Evolutionary conservation across 2,797 vertebrate genomes (phyloP).

Genomic region (Bradypus variegatus): DNA sequence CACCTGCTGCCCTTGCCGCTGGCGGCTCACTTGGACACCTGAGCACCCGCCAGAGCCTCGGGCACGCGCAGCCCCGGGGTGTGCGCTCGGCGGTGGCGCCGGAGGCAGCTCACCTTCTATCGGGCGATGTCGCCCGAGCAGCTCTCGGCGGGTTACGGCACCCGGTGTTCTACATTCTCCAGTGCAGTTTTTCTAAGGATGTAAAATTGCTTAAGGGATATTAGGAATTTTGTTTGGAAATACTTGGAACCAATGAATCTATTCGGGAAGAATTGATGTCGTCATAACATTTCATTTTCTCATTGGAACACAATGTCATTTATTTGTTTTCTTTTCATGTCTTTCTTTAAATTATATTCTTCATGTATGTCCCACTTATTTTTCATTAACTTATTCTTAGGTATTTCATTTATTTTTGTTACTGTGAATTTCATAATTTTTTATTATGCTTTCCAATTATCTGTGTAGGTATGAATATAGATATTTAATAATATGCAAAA

Average conservation of each 20-base stretch:
- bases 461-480: neutral
- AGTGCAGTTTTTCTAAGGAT: neutral
- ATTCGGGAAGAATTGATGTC: neutral
- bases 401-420: neutral
- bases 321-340: neutral
- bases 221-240: constrained; percentile 24
- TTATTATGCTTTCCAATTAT: constrained; percentile 11
- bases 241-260: neutral
- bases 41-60: neutral
- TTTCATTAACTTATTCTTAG: neutral
- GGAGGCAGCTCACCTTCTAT: neutral
- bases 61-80: neutral
- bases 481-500: neutral
- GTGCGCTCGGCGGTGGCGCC: neutral
- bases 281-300: neutral
- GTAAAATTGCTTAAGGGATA: neutral
- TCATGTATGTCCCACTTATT: neutral
- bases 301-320: neutral
- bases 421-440: neutral
- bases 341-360: neutral
- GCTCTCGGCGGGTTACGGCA: neutral
- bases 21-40: neutral
- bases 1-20: neutral
- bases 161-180: neutral
- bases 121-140: neutral